Percentiles rank a stretch among this genome's conserved stretches.
phyloP scores from a whole-genome alignment of 2,113 vertebrate genomes.

The Myotis brandtii region DNA sequence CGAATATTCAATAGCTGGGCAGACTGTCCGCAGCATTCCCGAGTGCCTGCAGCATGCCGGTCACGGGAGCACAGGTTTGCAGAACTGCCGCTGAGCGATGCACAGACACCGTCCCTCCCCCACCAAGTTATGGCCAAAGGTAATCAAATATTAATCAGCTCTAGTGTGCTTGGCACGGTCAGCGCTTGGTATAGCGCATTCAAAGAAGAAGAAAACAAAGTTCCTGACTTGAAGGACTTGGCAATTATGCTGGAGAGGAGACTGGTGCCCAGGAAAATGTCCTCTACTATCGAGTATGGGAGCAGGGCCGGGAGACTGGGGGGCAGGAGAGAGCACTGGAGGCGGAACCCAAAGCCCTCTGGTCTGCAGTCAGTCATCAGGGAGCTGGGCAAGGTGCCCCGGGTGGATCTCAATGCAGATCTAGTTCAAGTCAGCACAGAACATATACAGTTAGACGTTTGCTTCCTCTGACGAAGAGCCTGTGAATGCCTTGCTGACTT shows the following conservation, averaged over 20 bases:
- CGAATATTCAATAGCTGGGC: background rate
- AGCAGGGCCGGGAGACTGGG: background rate
- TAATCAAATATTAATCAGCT: conserved; percentile 4
- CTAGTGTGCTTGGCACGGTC: background rate
- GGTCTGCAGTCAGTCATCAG: no score
- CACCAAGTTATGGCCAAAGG: background rate
- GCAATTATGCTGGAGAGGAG: background rate
- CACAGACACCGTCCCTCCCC: background rate
- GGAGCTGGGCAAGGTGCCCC: accelerated
- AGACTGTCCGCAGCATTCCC: background rate
- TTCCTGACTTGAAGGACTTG: background rate
- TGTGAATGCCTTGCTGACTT: background rate
- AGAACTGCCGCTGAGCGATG: background rate
- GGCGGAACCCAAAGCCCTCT: background rate
- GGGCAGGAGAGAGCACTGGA: background rate
- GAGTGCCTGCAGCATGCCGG: background rate
- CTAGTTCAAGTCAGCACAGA: background rate
- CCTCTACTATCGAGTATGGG: background rate
- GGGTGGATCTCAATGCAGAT: background rate
- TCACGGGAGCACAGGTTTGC: background rate
- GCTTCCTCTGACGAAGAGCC: background rate
- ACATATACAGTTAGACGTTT: background rate
- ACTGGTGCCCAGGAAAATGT: background rate
- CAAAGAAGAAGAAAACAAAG: background rate
- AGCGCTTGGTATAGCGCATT: background rate